phyloP scores from a whole-genome alignment of 2,113 vertebrate genomes.

The Urocolius indicus region DNA sequence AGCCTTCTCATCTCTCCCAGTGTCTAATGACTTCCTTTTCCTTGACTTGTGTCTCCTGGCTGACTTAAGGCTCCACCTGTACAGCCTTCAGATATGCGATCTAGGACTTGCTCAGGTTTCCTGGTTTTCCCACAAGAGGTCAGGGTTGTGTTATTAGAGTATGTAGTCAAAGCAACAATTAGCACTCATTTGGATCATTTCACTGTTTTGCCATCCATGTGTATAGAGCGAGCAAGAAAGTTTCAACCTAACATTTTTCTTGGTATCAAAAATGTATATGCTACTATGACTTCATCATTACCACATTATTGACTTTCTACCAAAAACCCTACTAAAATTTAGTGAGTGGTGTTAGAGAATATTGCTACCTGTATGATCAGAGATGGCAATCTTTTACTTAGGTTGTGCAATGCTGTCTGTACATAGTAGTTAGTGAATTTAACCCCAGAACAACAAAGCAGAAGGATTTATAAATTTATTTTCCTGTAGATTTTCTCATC shows the following conservation, averaged over 20 bases:
- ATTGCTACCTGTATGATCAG: not conserved
- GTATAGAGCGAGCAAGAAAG: not conserved
- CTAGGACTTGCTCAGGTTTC: slow-evolving; percentile 28
- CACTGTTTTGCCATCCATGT: not conserved
- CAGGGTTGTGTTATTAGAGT: slow-evolving; percentile 72
- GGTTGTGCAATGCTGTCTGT: not conserved
- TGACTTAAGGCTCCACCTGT: not conserved
- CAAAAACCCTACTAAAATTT: not conserved
- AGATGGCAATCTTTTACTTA: not conserved
- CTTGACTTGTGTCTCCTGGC: not conserved
- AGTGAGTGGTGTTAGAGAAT: not conserved
- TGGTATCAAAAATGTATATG: not conserved
- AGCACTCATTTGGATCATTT: not conserved
- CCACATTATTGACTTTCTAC: not conserved
- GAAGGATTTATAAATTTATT: not conserved
- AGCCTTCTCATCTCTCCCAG: not conserved
- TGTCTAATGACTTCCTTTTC: not conserved
- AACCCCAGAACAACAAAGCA: not conserved
- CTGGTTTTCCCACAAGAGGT: slow-evolving; percentile 75
- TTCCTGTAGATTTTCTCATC: not conserved
- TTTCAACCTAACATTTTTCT: not conserved
- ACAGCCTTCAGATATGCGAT: not conserved
- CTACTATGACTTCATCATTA: not conserved
- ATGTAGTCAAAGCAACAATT: not conserved
- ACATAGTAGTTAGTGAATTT: rapidly evolving